Conservation (phyloP, 2,888 invertebrate species). For the Punctoribates punctum region DNA sequence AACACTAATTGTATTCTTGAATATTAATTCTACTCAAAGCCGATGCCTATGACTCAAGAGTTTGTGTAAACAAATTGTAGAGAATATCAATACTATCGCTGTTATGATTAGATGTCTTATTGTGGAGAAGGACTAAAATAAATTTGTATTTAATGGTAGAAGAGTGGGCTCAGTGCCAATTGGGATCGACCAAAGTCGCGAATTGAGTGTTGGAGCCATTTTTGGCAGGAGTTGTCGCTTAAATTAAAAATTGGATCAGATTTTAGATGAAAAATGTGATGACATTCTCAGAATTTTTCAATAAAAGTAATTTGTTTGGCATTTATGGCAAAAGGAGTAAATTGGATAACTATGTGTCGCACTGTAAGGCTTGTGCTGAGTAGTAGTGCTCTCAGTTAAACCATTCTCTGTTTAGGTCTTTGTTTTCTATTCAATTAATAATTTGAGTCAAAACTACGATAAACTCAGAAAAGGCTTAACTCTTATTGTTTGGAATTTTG, state of each 20-base stretch:
- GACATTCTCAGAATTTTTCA: conserved; percentile 1
- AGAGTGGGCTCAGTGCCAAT: background rate
- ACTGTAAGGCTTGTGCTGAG: background rate
- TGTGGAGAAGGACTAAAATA: too few species aligned
- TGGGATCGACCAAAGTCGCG: background rate
- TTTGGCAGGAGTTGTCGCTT: background rate
- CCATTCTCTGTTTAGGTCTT: background rate
- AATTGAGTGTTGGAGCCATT: too few species aligned
- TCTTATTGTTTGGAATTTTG: background rate
- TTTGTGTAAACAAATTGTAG: too few species aligned
- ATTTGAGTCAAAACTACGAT: background rate
- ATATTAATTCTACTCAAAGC: too few species aligned
- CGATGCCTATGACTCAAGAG: too few species aligned
- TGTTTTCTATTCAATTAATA: background rate
- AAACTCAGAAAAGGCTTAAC: conserved; percentile 2
- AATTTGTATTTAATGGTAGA: too few species aligned
- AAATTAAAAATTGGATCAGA: conserved; percentile 14
- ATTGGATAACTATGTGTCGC: background rate
- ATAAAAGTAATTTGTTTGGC: conserved; percentile 1
- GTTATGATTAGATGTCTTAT: too few species aligned
- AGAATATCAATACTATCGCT: too few species aligned
- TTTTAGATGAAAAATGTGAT: conserved; percentile 4
- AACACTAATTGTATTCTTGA: too few species aligned
- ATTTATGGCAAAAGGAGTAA: background rate
- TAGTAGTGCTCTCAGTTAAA: too few species aligned